Conservation (phyloP, 1,140 invertebrate species). For the Panagrolaimus sp. region DNA sequence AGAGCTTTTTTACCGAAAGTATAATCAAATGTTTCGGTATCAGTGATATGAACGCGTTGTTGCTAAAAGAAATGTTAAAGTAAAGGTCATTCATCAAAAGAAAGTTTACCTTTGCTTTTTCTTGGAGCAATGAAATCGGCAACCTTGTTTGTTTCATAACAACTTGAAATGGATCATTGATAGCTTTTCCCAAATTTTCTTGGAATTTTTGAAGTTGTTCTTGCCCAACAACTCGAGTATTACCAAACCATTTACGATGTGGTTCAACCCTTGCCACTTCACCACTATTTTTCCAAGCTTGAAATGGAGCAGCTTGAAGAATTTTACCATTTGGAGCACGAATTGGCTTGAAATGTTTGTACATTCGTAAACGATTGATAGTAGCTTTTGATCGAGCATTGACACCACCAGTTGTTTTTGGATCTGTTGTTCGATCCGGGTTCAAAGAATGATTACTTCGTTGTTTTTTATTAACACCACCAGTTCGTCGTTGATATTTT, state of each 20-base stretch:
- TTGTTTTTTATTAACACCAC: slow-evolving; percentile 15
- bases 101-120: slow-evolving; percentile 70
- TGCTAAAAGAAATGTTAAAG: slow-evolving; percentile 60
- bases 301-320: slow-evolving; percentile 83
- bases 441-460: slow-evolving; percentile 43
- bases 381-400: slow-evolving; percentile 74
- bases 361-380: slow-evolving; percentile 88
- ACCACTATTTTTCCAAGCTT: slow-evolving; percentile 79
- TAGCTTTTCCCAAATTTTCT: slow-evolving; percentile 82
- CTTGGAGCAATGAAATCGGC: slow-evolving; percentile 86
- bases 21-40: slow-evolving; percentile 84
- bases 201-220: slow-evolving; percentile 92
- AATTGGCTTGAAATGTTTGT: slow-evolving; percentile 90
- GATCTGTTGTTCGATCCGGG: slow-evolving; percentile 25
- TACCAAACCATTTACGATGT: slow-evolving; percentile 91
- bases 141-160: slow-evolving; percentile 91
- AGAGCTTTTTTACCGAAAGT: slow-evolving; percentile 90
- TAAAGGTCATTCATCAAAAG: too few species aligned
- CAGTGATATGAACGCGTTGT: slow-evolving; percentile 82
- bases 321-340: slow-evolving; percentile 85
- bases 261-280: slow-evolving; percentile 88
- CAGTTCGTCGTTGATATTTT: slow-evolving; percentile 18
- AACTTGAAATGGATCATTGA: slow-evolving; percentile 93
- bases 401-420: slow-evolving; percentile 16
- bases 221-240: slow-evolving; percentile 74